Evolutionary conservation across 2,888 invertebrate genomes (phyloP).

Genomic region (Halictus ligatus): DNA sequence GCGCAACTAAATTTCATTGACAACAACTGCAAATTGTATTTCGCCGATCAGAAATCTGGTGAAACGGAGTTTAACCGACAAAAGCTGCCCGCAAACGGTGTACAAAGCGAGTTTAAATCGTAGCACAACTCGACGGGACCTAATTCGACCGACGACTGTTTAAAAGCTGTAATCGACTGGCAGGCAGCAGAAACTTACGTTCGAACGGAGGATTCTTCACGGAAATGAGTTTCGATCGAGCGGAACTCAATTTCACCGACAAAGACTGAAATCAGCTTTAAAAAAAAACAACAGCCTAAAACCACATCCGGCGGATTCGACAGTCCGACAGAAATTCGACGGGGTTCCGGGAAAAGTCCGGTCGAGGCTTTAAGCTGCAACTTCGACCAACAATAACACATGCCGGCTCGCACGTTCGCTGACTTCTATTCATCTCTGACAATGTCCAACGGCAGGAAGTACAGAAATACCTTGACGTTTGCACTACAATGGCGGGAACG

Average conservation of each 20-base stretch:
- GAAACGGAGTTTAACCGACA: not conserved
- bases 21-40: not conserved
- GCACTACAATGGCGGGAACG: not conserved
- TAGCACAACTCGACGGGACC: not conserved
- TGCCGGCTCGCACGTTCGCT: not conserved
- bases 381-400: not conserved
- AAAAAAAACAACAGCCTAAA: not conserved
- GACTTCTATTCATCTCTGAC: not conserved
- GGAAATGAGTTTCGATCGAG: not conserved
- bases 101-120: too few species aligned
- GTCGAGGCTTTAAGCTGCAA: not conserved
- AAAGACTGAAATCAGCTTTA: not conserved
- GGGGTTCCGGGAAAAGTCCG: not conserved
- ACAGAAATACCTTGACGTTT: slow-evolving; percentile 11
- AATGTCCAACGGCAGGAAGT: slow-evolving; percentile 3
- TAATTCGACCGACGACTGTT: not conserved
- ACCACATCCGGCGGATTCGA: not conserved
- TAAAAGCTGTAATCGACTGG: not conserved
- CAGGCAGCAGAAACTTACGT: too few species aligned
- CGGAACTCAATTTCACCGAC: not conserved
- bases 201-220: not conserved
- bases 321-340: not conserved
- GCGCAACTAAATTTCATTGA: not conserved
- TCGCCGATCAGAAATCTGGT: not conserved
- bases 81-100: not conserved